phyloP scores from a whole-genome alignment of 2,888 invertebrate genomes.

The Drosophila mulleri region DNA sequence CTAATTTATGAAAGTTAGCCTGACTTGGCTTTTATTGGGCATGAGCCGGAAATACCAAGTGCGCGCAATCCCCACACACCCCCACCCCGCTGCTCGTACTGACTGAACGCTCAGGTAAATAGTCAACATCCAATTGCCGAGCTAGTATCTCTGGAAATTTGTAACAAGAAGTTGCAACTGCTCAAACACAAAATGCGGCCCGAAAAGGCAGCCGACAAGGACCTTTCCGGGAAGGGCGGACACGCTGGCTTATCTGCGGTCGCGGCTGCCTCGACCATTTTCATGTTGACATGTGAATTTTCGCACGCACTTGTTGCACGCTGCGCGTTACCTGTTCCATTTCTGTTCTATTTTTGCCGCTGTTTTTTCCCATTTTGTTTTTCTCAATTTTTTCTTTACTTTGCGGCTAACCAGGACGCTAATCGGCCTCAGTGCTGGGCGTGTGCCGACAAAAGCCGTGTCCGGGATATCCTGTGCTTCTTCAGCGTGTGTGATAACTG shows the following conservation, averaged over 20 bases:
- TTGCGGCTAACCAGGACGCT: conserved; percentile 51
- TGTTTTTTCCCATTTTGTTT: background rate
- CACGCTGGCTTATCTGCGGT: conserved; percentile 46
- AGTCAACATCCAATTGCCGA: conserved; percentile 17
- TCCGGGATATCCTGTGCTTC: conserved; percentile 49
- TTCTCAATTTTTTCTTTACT: background rate
- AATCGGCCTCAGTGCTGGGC: conserved; percentile 35
- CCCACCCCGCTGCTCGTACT: background rate
- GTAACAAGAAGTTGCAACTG: conserved; percentile 30
- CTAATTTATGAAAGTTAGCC: conserved; percentile 77
- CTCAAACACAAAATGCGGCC: conserved; percentile 1
- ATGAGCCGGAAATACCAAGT: conserved; percentile 36
- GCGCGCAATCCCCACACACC: background rate
- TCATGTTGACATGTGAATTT: conserved; percentile 67
- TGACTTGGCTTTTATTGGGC: conserved; percentile 55
- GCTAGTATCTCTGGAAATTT: conserved; percentile 17
- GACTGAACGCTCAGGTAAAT: conserved; percentile 31
- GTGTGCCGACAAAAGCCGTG: conserved; percentile 42
- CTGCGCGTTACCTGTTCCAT: conserved; percentile 6
- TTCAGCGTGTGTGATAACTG: background rate
- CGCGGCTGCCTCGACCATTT: conserved; percentile 28
- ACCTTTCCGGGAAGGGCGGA: conserved; percentile 40
- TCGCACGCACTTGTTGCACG: conserved; percentile 56
- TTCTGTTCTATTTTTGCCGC: background rate
- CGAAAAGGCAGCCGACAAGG: conserved; percentile 39